Evolutionary conservation across 2,888 invertebrate genomes (phyloP), one percentile per base, ranked within the genome.

Genomic region (Chironomus riparius): DNA sequence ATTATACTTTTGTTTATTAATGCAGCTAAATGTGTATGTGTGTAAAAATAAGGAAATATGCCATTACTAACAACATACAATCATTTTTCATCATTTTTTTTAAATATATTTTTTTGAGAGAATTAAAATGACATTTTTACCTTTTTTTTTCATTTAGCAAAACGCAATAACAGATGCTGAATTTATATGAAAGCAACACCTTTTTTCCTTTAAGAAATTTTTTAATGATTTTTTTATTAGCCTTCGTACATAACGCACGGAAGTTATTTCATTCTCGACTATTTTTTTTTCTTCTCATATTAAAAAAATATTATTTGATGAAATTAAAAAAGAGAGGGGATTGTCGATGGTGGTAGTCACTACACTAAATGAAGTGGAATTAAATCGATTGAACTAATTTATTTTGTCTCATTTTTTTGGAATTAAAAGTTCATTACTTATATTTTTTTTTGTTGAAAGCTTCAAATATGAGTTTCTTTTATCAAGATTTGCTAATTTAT

Each of bases 401-500:
- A n/a, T 56, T 56, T 56, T 56, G 56, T 56, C 15, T 15, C 56
- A 15, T 56, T 56, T 62, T 65, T 65, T 65, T 65, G 22, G 21
- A 12, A 21, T 21, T 22, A 24, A 65, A 65, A 65, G 5, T 56
- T 56, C 15, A 18, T 56, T 56, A 18, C 56, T 56, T 56, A 56
- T 22, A 21, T 65, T 62, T 62, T 65, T 65, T 65, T 15, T n/a
- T n/a, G n/a, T n/a, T 24, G 24, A 65, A 65, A 65, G 56, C 56
- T 56, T 56, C 24, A 68, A 28, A 13, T 28, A 47, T 68, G 38
- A 68, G 68, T 68, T 68, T 21, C n/a, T 65, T 65, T 65, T 47
- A 68, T 15, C 68, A 68, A 68, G 47, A 68, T 47, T 68, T 28
- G 47, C 47, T 68, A 68, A 68, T 68, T 68, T 38, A 38, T 38